Conservation (phyloP, 2,113 vertebrate genomes). For the Tiliqua scincoides region DNA sequence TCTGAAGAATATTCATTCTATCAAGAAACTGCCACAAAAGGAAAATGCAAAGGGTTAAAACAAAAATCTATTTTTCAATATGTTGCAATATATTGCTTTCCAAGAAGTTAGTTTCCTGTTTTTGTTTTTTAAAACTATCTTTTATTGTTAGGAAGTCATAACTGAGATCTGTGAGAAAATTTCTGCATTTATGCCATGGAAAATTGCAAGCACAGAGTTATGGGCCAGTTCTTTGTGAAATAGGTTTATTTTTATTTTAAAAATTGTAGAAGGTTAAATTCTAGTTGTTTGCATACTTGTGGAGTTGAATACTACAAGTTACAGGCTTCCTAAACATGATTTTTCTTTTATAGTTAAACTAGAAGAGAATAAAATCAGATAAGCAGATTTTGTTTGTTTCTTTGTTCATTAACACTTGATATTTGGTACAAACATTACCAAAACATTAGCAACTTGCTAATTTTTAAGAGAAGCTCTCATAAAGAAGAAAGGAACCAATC, state of each 20-base stretch:
- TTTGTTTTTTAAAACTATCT: conserved; percentile 17
- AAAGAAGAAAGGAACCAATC: background rate
- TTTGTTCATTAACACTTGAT: background rate
- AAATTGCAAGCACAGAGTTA: conserved; percentile 27
- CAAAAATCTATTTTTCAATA: conserved; percentile 37
- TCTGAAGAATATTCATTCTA: background rate
- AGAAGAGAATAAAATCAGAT: accelerated
- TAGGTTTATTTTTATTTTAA: conserved; percentile 61
- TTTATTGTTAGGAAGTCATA: conserved; percentile 28
- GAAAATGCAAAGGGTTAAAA: conserved; percentile 22
- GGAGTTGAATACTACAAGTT: conserved; percentile 19
- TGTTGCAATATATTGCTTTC: conserved; percentile 38
- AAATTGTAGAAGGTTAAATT: background rate
- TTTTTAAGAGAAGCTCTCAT: background rate
- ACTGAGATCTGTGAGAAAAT: background rate
- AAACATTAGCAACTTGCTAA: background rate
- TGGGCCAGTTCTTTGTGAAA: conserved; percentile 30
- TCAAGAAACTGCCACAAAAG: conserved; percentile 43
- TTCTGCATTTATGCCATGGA: conserved; percentile 32
- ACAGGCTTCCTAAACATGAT: background rate
- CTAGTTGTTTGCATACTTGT: conserved; percentile 22
- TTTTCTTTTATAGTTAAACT: conserved; percentile 4
- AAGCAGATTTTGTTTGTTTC: background rate
- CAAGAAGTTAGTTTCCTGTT: conserved; percentile 45
- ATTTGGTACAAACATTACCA: background rate